Percentiles rank a stretch among this genome's conserved stretches.
These are phyloP conservation scores for Agrenia bidenticulata DNA, from an alignment of 2,888 invertebrate species.

Conservation along the genomic window DNA sequence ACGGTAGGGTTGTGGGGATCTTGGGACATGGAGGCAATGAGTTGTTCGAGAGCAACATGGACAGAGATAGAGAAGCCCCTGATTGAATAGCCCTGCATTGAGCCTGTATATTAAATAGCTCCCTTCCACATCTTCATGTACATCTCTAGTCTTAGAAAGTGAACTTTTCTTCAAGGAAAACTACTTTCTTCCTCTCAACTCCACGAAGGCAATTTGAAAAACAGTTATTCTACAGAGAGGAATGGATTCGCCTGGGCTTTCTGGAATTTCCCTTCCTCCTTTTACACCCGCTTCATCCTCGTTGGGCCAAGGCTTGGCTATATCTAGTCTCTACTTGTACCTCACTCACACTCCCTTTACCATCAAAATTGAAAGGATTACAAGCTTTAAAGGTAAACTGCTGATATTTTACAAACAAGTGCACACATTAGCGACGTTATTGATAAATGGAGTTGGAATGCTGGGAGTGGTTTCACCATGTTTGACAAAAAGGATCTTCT, in stretches of 20 bases:
- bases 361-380: neutral
- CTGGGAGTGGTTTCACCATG: neutral
- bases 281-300: neutral
- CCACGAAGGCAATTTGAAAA: constrained; percentile 4
- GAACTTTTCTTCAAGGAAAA: constrained; percentile 6
- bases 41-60: constrained; percentile 7
- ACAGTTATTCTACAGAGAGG: constrained; percentile 1
- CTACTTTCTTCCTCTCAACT: constrained; percentile 10
- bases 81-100: neutral
- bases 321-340: neutral
- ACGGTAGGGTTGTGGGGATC: no score
- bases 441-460: no score
- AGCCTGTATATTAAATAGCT: constrained; percentile 8
- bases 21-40: no score
- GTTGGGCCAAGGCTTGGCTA: neutral
- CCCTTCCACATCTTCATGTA: neutral
- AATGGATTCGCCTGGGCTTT: neutral
- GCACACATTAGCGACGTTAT: no score
- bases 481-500: constrained; percentile 8
- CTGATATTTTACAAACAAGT: no score
- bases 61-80: neutral
- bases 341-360: neutral
- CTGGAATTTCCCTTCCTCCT: neutral
- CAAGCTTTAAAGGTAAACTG: no score
- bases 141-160: neutral